Evolutionary conservation across 2,113 vertebrate genomes (phyloP), one percentile per base, ranked within the genome.

Genomic region (Isichthys henryi): DNA sequence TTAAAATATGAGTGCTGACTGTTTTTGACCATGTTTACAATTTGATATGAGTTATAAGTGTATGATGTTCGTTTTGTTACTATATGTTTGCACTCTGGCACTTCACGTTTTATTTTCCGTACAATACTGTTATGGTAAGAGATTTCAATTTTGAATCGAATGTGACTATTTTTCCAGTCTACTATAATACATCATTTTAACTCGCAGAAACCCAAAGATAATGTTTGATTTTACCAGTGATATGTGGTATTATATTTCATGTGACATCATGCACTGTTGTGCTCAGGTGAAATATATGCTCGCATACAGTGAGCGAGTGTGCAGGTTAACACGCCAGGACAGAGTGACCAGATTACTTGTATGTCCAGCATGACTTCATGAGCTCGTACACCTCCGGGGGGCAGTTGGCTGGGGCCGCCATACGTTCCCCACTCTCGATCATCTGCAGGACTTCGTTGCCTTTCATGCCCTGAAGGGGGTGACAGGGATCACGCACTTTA

Each of bases 291-390:
- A 39, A 31, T 77, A 4, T 15, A 17, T 35, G 31, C 15, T 3
- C 15, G 27, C 10, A 6, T 13, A 80, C 35, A 7, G 74, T 15
- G 39, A 39, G 70, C 31, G 0, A 66, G 62, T 31, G n/a, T 70
- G n/a, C 1, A 17, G 15, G 35, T 39, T 15, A 6, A 19, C 74
- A 43, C 0, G 4, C 35, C 15, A 35, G 35, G 74, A 8, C 74
- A 19, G 74, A 23, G 23, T 23, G 45, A 23, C 21, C 90, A 87
- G 95, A 97, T 97, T 91, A 99, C 98, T 96, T 97, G 50, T 98
- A 99, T 0, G 96, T 99, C 98, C 98, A 99, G 92, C 98, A 99
- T 49, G 95, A 93, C 87, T 92, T 96, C 98, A 99, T 99, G 45
- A 99, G 94, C 13, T 97, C 95, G 0, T 96, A 98, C 92, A 98